These are phyloP conservation scores for Lacerta bilineata DNA, from an alignment of 2,797 vertebrate species.

Conservation along the genomic window DNA sequence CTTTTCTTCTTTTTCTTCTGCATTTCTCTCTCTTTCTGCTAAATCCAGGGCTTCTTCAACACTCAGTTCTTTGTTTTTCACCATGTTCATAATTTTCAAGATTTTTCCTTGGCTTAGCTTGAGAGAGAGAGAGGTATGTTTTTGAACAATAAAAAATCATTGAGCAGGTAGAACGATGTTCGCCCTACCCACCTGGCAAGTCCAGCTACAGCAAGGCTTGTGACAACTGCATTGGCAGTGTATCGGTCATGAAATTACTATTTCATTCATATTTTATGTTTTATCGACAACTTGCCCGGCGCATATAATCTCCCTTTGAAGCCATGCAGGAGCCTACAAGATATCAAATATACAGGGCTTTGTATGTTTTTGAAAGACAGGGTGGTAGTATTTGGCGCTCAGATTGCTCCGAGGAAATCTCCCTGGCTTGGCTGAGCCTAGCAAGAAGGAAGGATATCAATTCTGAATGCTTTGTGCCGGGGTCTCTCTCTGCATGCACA, in stretches of 20 bases:
- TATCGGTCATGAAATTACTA: conserved; percentile 45
- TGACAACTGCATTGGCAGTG: not conserved
- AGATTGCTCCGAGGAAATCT: conserved; percentile 57
- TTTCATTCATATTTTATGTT: conserved; percentile 57
- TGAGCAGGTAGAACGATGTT: not conserved
- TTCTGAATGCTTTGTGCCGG: conserved; percentile 22
- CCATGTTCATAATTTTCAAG: conserved; percentile 84
- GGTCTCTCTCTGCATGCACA: not conserved
- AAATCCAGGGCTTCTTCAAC: conserved; percentile 82
- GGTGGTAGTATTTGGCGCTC: conserved; percentile 24
- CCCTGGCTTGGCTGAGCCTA: conserved; percentile 40
- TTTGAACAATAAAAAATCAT: not conserved
- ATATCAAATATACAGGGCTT: conserved; percentile 53
- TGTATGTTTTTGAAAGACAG: conserved; percentile 52
- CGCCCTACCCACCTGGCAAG: not conserved
- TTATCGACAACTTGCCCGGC: conserved; percentile 41
- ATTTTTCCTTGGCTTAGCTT: conserved; percentile 87
- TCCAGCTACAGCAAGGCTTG: not conserved
- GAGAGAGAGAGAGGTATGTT: conserved; percentile 4
- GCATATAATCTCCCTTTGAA: conserved; percentile 67
- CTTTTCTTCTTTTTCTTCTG: conserved; percentile 51
- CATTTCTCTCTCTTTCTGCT: conserved; percentile 68
- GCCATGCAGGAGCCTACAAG: conserved; percentile 23
- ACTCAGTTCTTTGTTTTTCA: conserved; percentile 84
- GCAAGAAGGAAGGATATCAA: conserved; percentile 52